Percentiles rank a stretch among this genome's conserved stretches.
Conservation (phyloP, 2,113 vertebrate genomes). For the Mastomys natalensis region DNA sequence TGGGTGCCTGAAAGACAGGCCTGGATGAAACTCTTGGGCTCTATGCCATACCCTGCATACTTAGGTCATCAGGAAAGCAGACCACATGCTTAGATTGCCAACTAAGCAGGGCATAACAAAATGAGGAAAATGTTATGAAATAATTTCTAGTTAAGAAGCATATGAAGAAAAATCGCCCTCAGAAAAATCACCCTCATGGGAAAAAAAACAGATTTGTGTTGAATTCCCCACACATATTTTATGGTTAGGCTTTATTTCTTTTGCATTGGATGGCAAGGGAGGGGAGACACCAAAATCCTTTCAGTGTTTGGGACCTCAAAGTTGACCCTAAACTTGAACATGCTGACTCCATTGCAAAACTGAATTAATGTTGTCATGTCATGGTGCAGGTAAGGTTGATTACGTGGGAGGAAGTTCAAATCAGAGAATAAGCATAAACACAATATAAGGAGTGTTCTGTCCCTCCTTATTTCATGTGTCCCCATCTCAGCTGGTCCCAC, state of each 20-base stretch:
- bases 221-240: background rate
- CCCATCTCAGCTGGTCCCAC: background rate
- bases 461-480: background rate
- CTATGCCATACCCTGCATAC: background rate
- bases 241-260: constrained; percentile 1
- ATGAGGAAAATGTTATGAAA: constrained; percentile 48
- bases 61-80: constrained; percentile 41
- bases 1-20: background rate
- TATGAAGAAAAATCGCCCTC: background rate
- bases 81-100: background rate
- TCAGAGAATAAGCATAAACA: background rate
- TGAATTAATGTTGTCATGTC: background rate
- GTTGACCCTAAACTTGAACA: background rate
- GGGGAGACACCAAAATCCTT: background rate
- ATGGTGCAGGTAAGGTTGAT: fast-evolving
- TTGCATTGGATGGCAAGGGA: background rate
- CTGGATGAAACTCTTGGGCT: background rate
- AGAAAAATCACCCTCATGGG: background rate
- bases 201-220: background rate
- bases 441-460: background rate
- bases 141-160: constrained; percentile 43
- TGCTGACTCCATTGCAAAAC: background rate
- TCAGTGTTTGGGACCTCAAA: background rate
- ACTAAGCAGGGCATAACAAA: background rate
- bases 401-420: background rate